Evolutionary conservation across 1,140 invertebrate species (phyloP), one percentile per base, ranked within the genome.

Genomic region (Panagrolaimus sp.): DNA sequence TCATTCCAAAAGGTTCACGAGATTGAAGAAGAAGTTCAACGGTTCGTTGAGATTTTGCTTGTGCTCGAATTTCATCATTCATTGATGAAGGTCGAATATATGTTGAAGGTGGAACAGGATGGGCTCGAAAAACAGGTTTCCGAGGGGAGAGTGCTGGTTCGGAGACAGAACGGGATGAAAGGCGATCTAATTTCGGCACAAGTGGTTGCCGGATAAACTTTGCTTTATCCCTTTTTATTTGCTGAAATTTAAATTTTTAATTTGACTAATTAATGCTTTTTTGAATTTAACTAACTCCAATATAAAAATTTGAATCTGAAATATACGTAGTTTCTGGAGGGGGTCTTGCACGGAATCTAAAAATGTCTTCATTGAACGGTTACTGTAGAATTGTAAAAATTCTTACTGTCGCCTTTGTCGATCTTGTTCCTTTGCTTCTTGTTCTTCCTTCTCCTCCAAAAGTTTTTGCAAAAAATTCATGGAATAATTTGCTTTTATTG

Each of bases 381-480:
- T 17, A 21, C 21, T 28, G 52, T 12, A n/a, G 28, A 9, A 58
- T 26, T 58, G 21, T 12, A 58, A 58, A 9, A 10, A 9, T 46
- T 8, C 52, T 58, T 28, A 58, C 52, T 58, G 52, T 21, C 28
- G 21, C 1, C n/a, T 58, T 26, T 21, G 14, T 58, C 28, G 10
- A 3, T 21, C 52, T 28, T 26, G 2, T 1, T 58, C 52, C 8
- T 10, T 28, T 58, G 21, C 52, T 58, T 58, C 52, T 58, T 58
- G 15, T 21, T 28, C 21, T 28, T 21, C 28, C 8, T 58, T 58
- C 5, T 58, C 52, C 4, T 58, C 14, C 2, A 58, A 28, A 21
- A 58, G 21, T 58, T 58, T 28, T 21, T 58, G 21, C 52, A 58
- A 58, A 26, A 58, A 58, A 8, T 58, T 58, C 14, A 26, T 58